Evolutionary conservation across 2,797 vertebrate genomes (phyloP).

Genomic region (Coregonus ussuriensis): DNA sequence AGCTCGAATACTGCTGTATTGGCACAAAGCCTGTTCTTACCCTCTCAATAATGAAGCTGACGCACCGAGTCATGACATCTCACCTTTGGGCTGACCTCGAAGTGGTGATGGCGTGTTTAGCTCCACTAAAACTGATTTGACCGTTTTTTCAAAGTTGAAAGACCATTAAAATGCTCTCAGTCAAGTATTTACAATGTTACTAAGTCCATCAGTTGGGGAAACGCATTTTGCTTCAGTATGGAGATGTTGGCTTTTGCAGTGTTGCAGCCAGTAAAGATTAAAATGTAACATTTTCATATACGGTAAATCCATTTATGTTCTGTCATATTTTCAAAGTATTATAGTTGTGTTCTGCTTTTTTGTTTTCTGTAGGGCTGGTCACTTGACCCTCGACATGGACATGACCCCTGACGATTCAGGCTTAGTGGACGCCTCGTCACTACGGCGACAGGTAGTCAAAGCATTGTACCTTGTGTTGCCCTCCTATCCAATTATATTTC

Average conservation of each 20-base stretch:
- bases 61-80: too few species aligned
- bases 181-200: too few species aligned
- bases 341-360: constrained; percentile 1
- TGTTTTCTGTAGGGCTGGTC: constrained; percentile 54
- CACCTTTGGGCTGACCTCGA: not conserved
- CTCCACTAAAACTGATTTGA: not conserved
- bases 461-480: not conserved
- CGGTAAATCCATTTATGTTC: not conserved
- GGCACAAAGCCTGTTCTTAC: not conserved
- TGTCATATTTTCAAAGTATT: not conserved
- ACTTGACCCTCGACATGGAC: constrained; percentile 73
- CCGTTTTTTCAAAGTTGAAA: not conserved
- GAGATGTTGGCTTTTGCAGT: not conserved
- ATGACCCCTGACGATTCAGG: constrained; percentile 86
- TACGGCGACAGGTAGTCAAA: constrained; percentile 87
- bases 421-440: constrained; percentile 87
- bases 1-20: not conserved
- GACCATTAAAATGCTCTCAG: too few species aligned
- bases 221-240: not conserved
- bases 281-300: not conserved
- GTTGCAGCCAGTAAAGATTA: not conserved
- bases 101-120: not conserved
- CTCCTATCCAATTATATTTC: not conserved
- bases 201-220: not conserved
- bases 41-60: not conserved